Evolutionary conservation across 2,797 vertebrate species (phyloP).

Genomic region (Sternotherus odoratus): DNA sequence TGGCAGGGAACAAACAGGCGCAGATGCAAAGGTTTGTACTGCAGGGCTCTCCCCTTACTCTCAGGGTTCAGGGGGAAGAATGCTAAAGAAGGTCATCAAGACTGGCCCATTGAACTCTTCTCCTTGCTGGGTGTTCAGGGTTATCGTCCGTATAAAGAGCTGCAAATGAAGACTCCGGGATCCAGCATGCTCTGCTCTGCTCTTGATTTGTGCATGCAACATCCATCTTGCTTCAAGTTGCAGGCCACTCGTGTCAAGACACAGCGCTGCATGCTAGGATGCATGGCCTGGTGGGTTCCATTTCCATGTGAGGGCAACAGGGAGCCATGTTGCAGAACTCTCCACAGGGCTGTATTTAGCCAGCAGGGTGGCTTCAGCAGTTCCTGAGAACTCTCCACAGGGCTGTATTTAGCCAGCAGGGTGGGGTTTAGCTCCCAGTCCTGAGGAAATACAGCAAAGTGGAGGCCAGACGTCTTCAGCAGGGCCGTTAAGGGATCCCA

Average conservation of each 20-base stretch:
- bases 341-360: not conserved
- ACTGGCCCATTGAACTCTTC: not conserved
- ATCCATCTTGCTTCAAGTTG: not conserved
- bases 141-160: not conserved
- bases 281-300: not conserved
- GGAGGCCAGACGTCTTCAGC: not conserved
- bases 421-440: not conserved
- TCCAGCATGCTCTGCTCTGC: not conserved
- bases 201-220: not conserved
- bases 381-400: too few species aligned
- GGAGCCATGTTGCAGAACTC: not conserved
- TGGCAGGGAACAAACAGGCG: not conserved
- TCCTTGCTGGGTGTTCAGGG: fast-evolving
- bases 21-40: conserved; percentile 65
- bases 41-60: not conserved
- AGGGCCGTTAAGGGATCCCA: not conserved
- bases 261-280: not conserved
- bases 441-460: not conserved
- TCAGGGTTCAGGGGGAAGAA: fast-evolving
- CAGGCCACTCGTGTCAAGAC: not conserved
- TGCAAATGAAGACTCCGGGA: not conserved
- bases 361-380: not conserved
- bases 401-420: not conserved
- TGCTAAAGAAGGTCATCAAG: fast-evolving
- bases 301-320: not conserved